phyloP scores from a whole-genome alignment of 30 jellyfish, hydroid and myxozoan species.

The Hydractinia symbiolongicarpus region DNA sequence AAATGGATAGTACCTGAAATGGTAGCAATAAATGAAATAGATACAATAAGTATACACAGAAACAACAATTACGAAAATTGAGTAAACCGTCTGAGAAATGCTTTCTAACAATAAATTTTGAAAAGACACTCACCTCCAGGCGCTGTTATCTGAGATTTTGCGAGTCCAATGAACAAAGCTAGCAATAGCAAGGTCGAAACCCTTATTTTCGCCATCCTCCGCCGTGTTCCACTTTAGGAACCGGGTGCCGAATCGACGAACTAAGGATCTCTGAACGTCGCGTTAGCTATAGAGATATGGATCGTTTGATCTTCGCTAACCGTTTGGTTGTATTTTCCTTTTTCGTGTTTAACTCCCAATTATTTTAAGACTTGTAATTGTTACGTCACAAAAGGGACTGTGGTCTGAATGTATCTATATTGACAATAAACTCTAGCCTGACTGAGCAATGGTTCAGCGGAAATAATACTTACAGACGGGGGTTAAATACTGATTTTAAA shows the following conservation, averaged over 20 bases:
- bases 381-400: slow-evolving; percentile 18
- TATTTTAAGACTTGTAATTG: neutral
- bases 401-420: slow-evolving; percentile 1
- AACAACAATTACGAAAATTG: too few relatives aligned
- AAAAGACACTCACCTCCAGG: slow-evolving; percentile 16
- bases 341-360: slow-evolving; percentile 7
- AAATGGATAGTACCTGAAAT: too few relatives aligned
- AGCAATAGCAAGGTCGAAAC: slow-evolving; percentile 15
- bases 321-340: slow-evolving; percentile 2
- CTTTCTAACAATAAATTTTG: too few relatives aligned
- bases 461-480: slow-evolving; percentile 3
- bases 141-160: slow-evolving; percentile 2
- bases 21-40: too few relatives aligned
- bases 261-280: slow-evolving; percentile 14
- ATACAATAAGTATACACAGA: too few relatives aligned
- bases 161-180: neutral
- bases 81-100: too few relatives aligned
- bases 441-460: slow-evolving; percentile 1
- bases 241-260: slow-evolving; percentile 25
- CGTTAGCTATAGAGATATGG: neutral
- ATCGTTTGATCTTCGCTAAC: neutral
- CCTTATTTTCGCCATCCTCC: slow-evolving; percentile 24
- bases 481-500: neutral
- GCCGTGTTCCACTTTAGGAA: slow-evolving; percentile 13
- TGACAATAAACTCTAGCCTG: slow-evolving; percentile 4